Evolutionary conservation across 2,888 invertebrate species (phyloP).

Genomic region (Pseudanteris insignis): DNA sequence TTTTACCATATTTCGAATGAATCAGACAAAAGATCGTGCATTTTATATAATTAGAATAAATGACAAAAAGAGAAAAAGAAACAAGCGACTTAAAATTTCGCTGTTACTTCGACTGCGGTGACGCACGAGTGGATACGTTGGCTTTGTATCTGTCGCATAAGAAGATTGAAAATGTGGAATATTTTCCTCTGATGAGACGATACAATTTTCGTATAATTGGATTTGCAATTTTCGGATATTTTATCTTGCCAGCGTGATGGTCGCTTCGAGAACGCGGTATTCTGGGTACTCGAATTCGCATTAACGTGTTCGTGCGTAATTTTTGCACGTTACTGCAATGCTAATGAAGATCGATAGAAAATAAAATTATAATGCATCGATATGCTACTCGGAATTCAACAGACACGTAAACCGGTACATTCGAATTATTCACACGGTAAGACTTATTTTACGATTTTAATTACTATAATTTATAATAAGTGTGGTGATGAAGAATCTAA

Average conservation of each 20-base stretch:
- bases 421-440: no score
- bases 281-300: constrained; percentile 12
- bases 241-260: constrained; percentile 10
- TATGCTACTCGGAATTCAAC: no score
- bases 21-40: no score
- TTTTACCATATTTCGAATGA: no score
- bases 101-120: constrained; percentile 43
- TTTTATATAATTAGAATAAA: no score
- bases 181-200: constrained; percentile 49
- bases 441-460: no score
- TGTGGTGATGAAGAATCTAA: no score
- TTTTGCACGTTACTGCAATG: constrained; percentile 13
- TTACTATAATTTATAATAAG: no score
- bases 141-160: constrained; percentile 35
- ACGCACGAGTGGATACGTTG: constrained; percentile 57
- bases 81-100: constrained; percentile 57
- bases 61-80: constrained; percentile 12
- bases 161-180: constrained; percentile 38
- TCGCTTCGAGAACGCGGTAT: constrained; percentile 25
- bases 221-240: constrained; percentile 47
- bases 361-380: not conserved
- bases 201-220: constrained; percentile 50
- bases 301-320: constrained; percentile 28
- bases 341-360: constrained; percentile 1
- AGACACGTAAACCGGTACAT: no score